Evolutionary conservation across 37 sponge, comb jelly and placozoan genomes (phyloP), one percentile per base, ranked within the genome.

Genomic region (Geodia barretti): DNA sequence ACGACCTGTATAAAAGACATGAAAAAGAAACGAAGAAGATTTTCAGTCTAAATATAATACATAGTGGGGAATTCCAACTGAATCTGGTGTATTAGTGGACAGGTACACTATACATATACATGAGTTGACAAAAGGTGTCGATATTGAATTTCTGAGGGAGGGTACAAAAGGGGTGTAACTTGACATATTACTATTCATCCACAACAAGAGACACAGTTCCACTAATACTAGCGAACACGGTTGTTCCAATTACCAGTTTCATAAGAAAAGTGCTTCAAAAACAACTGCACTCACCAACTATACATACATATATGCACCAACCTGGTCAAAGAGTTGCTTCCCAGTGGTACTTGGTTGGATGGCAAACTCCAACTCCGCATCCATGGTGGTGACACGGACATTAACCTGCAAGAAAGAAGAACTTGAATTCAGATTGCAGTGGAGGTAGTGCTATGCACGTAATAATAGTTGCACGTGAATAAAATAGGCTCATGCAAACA

Each of bases 321-420:
- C 99, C 92, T 98, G 99, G 42, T 98, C 99, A 89, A 98, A 98
- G 42, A 98, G 90, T 71, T 98, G 97, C 82, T 98, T 98, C 3
- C 99, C 99, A 40, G 96, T 91, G 4, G 99, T 98, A 80, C 89
- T 91, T 23, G 93, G 94, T 72, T 98, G 96, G 90, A 98, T 98
- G 71, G 99, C 99, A 89, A 98, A 98, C 82, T 98, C 99, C 90
- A 98, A 83, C 75, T 98, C 99, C 37, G 94, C 93, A 38, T 98
- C 99, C 89, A 96, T 87, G 17, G 96, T 93, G 11, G 99, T 96
- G 28, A 98, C 94, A n/a, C 92, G 90, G 4, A 98, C 96, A 81
- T 67, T 78, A n/a, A 92, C 78, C 92, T 92, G 72, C 38, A 67
- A 34, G 9, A 19, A 31, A 84, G 30, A n/a, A 79, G 37, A 0